Evolutionary conservation across 2,888 invertebrate species (phyloP).

Genomic region (Ophioninae sp.): DNA sequence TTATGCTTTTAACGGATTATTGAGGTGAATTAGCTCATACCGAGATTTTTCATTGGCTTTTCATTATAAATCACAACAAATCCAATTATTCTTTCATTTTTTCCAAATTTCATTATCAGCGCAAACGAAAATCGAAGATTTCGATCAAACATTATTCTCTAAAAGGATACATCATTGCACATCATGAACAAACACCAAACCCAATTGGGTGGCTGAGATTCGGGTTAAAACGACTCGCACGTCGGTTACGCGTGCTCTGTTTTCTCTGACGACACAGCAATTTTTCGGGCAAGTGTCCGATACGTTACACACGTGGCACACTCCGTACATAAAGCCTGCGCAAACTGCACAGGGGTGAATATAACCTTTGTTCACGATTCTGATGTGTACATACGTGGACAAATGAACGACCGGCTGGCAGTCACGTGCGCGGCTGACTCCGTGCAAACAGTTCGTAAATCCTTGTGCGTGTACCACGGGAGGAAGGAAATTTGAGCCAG

Average conservation of each 20-base stretch:
- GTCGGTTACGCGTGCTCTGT: background rate
- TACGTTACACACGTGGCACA: background rate
- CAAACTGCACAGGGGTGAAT: background rate
- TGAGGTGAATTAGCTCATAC: too few species aligned
- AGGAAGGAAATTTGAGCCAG: constrained; percentile 3
- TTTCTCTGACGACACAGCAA: background rate
- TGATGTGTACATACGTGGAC: constrained; percentile 2
- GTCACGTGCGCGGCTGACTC: constrained; percentile 44
- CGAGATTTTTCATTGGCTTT: too few species aligned
- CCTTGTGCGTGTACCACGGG: constrained; percentile 32
- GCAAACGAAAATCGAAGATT: background rate
- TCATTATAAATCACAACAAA: too few species aligned
- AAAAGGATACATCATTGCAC: background rate
- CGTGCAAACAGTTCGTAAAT: constrained; percentile 34
- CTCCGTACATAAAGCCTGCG: background rate
- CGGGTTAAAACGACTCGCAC: background rate
- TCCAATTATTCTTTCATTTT: too few species aligned
- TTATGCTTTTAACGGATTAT: too few species aligned
- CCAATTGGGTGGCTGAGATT: background rate
- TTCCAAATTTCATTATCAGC: too few species aligned
- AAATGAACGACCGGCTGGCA: constrained; percentile 6
- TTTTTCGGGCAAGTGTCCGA: constrained; percentile 3
- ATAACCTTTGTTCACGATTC: constrained; percentile 19
- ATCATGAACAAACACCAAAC: background rate
- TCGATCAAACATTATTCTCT: background rate